These are phyloP conservation scores for Iguana delicatissima DNA, from an alignment of 2,797 vertebrate species.

Conservation along the genomic window DNA sequence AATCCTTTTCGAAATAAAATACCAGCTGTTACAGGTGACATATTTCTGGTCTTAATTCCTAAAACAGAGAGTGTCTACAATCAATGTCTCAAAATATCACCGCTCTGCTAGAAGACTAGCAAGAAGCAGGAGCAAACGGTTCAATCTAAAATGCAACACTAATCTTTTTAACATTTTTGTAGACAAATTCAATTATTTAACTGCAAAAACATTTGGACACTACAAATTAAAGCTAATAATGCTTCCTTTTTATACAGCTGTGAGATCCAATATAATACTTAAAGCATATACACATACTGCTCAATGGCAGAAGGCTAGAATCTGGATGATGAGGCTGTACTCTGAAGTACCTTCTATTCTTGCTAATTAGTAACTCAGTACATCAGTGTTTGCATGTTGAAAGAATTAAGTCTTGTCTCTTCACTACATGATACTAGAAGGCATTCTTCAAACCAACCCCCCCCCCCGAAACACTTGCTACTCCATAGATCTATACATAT, in stretches of 20 bases:
- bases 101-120: neutral
- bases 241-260: constrained; percentile 27
- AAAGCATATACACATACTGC: constrained; percentile 22
- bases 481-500: neutral
- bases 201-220: constrained; percentile 38
- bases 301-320: neutral
- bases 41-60: neutral
- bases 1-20: neutral
- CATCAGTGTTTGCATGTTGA: neutral
- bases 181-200: constrained; percentile 13
- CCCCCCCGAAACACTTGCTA: neutral
- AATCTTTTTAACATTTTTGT: constrained; percentile 13
- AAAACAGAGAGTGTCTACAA: neutral
- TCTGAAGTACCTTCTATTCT: neutral
- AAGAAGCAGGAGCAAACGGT: constrained; percentile 27
- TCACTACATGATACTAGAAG: neutral
- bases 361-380: neutral
- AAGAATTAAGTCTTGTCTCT: neutral
- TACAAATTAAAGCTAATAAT: neutral
- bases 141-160: constrained; percentile 17
- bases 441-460: neutral
- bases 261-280: constrained; percentile 48
- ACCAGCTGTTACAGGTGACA: neutral
- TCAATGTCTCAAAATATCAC: neutral
- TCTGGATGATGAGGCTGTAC: neutral